These are phyloP conservation scores for Sorex fumeus DNA, from an alignment of 2,113 vertebrate species.

Conservation along the genomic window DNA sequence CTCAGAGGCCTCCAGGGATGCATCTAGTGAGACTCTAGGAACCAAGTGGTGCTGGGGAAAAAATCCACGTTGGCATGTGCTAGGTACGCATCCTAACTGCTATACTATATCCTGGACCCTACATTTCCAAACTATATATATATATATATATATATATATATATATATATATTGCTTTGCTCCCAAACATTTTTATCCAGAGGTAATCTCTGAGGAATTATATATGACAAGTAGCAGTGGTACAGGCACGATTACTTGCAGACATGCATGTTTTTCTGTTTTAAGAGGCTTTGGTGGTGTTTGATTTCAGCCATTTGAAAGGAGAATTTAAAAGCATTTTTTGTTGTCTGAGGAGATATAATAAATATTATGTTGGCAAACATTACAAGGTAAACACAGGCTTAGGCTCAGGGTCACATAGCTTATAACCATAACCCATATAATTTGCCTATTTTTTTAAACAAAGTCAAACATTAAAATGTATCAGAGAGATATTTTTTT, in stretches of 20 bases:
- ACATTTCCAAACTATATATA: too few relatives aligned
- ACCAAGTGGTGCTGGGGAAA: too few relatives aligned
- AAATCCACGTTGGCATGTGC: too few relatives aligned
- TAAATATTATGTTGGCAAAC: not conserved
- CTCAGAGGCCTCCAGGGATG: too few relatives aligned
- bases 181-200: too few relatives aligned
- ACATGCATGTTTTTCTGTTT: conserved; percentile 8
- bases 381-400: not conserved
- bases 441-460: conserved; percentile 14
- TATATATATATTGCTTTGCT: too few relatives aligned
- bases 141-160: too few relatives aligned
- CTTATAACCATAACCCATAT: not conserved
- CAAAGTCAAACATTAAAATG: not conserved
- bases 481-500: conserved; percentile 7
- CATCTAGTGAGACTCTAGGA: too few relatives aligned
- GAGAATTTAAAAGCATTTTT: not conserved
- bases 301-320: conserved; percentile 22
- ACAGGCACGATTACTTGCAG: not conserved
- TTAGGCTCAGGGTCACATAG: not conserved
- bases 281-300: not conserved
- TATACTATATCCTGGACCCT: too few relatives aligned
- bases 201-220: too few relatives aligned
- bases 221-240: not conserved
- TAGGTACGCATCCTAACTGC: too few relatives aligned
- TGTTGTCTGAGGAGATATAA: not conserved